Evolutionary conservation across 1,140 invertebrate genomes (phyloP), one percentile per base, ranked within the genome.

Genomic region (Euura saliciscinereae): DNA sequence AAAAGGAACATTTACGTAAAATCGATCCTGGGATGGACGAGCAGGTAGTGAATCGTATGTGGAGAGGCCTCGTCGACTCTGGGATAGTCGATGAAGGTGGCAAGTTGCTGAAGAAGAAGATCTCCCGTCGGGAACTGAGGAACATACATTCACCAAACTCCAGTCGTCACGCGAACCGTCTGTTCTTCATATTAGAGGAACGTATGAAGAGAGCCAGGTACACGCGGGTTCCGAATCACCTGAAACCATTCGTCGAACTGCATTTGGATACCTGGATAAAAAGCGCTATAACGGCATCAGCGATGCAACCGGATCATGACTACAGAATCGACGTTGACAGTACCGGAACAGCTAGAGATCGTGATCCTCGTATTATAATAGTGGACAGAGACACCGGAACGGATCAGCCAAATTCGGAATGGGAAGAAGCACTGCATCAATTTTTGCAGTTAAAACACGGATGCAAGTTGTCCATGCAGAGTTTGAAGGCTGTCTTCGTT

Each of bases 371-470:
- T 59, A 77, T 81, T 3, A 80, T 72, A 6, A 81, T 87, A n/a
- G 67, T 87, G 1, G 84, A 86, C 71, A 74, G 74, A 13, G 83
- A 85, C 66, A 88, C 86, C 11, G 87, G 87, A n/a, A 81, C 82
- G 13, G 84, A 84, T 68, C 73, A 83, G 71, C 45, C 73, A 2
- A 84, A 80, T 70, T 81, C 81, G 5, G 81, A 86, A 70, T 88
- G 84, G 85, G 80, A 79, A 44, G 80, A 84, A 45, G 87, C 76
- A 2, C 69, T 87, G 2, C 85, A 88, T 70, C 86, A 88, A 70
- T 88, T 88, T 73, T 72, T 88, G 2, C 85, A 88, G 70, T 72
- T 88, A 2, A 87, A 87, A 73, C 84, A 87, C 68, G 83, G 82
- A 11, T 78, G 82, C 11, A 81, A 80, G 44, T 44, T 88, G 0